These are phyloP conservation scores for Elymnias hypermnestra DNA, from an alignment of 1,140 invertebrate species.

Conservation along the genomic window DNA sequence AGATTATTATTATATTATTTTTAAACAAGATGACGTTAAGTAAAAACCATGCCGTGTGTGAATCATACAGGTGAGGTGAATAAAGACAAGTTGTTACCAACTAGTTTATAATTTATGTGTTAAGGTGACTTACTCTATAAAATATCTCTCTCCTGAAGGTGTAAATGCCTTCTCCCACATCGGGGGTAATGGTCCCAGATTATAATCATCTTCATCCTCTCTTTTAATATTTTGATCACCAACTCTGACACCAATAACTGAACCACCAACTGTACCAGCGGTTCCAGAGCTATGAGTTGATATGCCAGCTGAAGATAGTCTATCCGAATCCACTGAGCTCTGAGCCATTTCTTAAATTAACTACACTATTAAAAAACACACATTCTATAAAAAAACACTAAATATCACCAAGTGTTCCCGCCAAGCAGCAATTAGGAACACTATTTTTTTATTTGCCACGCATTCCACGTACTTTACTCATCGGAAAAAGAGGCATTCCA, in stretches of 20 bases:
- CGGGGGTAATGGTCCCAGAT: slow-evolving; percentile 90
- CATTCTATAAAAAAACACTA: slow-evolving; percentile 10
- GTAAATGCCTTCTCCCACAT: slow-evolving; percentile 99
- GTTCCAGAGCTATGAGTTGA: slow-evolving; percentile 69
- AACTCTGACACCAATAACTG: slow-evolving; percentile 59
- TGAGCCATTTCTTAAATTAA: slow-evolving; percentile 47
- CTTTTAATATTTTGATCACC: slow-evolving; percentile 52
- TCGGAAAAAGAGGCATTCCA: slow-evolving; percentile 44
- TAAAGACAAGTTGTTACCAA: too few species aligned
- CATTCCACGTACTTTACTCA: slow-evolving; percentile 50
- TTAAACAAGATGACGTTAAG: too few species aligned
- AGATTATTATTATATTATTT: too few species aligned
- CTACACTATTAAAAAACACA: slow-evolving; percentile 11
- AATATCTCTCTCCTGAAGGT: slow-evolving; percentile 97
- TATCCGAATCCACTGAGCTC: slow-evolving; percentile 66
- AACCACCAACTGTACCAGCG: slow-evolving; percentile 59
- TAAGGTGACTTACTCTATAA: slow-evolving; percentile 91
- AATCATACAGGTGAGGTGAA: too few species aligned
- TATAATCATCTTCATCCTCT: slow-evolving; percentile 70
- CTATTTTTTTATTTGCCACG: not conserved
- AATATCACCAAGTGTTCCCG: slow-evolving; percentile 16
- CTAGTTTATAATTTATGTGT: not conserved
- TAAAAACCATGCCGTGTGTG: too few species aligned
- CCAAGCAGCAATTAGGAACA: slow-evolving; percentile 5
- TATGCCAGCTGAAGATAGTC: slow-evolving; percentile 65